phyloP scores from a whole-genome alignment of 2,888 invertebrate species.

The Pediacus dermestoides region DNA sequence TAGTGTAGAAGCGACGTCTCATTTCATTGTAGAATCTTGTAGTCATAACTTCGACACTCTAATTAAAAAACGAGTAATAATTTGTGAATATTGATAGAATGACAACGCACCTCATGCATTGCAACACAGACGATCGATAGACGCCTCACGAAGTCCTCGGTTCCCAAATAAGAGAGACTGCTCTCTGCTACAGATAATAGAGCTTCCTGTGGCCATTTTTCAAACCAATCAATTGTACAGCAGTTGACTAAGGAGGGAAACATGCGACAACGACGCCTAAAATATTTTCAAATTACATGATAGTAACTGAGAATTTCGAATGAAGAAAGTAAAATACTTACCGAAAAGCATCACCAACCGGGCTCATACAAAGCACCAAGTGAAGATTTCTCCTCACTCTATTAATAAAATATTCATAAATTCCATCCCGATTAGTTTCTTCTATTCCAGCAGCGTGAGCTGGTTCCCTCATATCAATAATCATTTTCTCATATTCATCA shows the following conservation, averaged over 20 bases:
- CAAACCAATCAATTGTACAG: conserved; percentile 93
- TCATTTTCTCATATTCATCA: conserved; percentile 80
- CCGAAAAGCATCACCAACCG: conserved; percentile 84
- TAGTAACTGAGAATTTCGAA: not conserved
- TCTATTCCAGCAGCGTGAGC: conserved; percentile 68
- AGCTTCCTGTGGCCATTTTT: conserved; percentile 87
- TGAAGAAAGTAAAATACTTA: conserved; percentile 33
- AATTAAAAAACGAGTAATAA: conserved; percentile 16
- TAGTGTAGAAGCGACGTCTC: conserved; percentile 83
- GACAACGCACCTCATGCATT: conserved; percentile 61
- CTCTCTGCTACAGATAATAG: conserved; percentile 77
- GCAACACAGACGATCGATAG: conserved; percentile 66
- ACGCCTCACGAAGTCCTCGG: conserved; percentile 51
- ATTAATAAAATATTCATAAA: conserved; percentile 82
- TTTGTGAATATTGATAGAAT: conserved; percentile 7
- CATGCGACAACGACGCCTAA: conserved; percentile 81
- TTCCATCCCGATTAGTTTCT: conserved; percentile 68
- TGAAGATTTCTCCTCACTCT: conserved; percentile 80
- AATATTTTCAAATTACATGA: conserved; percentile 21
- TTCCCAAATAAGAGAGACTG: conserved; percentile 59
- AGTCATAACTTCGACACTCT: conserved; percentile 79
- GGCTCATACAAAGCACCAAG: conserved; percentile 86
- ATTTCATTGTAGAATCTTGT: conserved; percentile 74
- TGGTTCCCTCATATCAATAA: conserved; percentile 68
- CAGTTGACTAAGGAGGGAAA: conserved; percentile 93